Base-by-base conservation (phyloP, 2,888 invertebrate genomes). In the Siphonodentalium dalli region DNA sequence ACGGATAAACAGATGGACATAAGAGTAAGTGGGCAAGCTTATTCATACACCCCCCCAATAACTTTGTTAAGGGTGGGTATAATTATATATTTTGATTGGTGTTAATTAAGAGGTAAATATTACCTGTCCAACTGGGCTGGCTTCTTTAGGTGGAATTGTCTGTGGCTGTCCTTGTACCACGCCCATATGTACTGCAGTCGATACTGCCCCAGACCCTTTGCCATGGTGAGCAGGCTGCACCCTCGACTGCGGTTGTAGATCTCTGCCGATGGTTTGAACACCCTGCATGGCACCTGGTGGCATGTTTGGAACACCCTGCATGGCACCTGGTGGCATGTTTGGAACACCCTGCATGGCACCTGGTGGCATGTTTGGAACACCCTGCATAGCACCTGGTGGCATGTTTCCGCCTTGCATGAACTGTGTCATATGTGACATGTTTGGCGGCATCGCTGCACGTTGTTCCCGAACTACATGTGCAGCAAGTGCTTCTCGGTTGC, bases 111-210 rank as follows among this genome's bases (percentile, higher is more conserved):
- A 40, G 20, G 8, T 7, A 13, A 24, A 26, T 63, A n/a, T 40
- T 55, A 73, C 65, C 72, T 73, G 66, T 40, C 72, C 65, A 46
- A 60, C 66, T 50, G 73, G 65, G 51, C 72, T 68, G 52, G 68
- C 55, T 54, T 67, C 63, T 59, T 65, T 52, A 38, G 64, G 55
- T 41, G 62, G 55, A 38, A 70, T 60, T 35, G 70, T 55, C 41
- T 59, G 55, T 21, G 74, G 60, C 55, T 66, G 60, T 27, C 66
- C 58, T 47, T 68, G 58, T 35, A 72, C 66, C 37, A 72, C 68
- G 40, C 74, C 65, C 43, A 69, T 53, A 54, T 61, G 58, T 57
- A 68, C 34, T 55, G 65, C 49, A 37, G 63, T 42, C 42, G 56
- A 42, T 35, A 57, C 44, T 41, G 51, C 29, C n/a, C n/a, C n/a